A percentile compares a stretch with the other conserved stretches of the same genome.
Evolutionary conservation across 2,888 invertebrate genomes (phyloP).

Genomic region (Drosophila anomelani): DNA sequence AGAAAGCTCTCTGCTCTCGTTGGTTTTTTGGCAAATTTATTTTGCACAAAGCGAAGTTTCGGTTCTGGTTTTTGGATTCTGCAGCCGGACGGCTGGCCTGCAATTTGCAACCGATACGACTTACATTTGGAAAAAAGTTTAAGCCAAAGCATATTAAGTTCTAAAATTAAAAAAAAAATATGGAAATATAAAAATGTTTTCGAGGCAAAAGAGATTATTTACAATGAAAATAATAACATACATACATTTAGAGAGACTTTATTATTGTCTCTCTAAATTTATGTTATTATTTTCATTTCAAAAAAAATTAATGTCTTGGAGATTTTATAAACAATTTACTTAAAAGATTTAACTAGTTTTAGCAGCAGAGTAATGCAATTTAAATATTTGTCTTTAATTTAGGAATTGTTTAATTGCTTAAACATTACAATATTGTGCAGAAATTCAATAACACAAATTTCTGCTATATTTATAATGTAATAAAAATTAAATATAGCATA

Average conservation of each 20-base stretch:
- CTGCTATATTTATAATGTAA: too few species aligned
- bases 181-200: background rate
- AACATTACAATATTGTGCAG: too few species aligned
- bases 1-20: conserved; percentile 35
- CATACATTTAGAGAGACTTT: too few species aligned
- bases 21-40: conserved; percentile 64
- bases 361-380: too few species aligned
- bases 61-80: conserved; percentile 27
- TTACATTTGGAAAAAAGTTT: background rate
- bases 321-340: too few species aligned
- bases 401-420: too few species aligned
- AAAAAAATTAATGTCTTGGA: too few species aligned
- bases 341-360: too few species aligned
- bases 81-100: conserved; percentile 46
- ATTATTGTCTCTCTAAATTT: background rate
- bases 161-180: background rate
- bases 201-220: rapidly evolving
- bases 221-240: too few species aligned
- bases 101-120: conserved; percentile 66
- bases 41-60: conserved; percentile 65
- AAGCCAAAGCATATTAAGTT: background rate
- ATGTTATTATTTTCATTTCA: background rate
- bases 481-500: background rate
- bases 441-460: too few species aligned
- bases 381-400: too few species aligned